Percentiles rank a stretch among this genome's conserved stretches.
These are phyloP conservation scores for Tragelaphus strepsiceros DNA, from an alignment of 2,113 vertebrate genomes.

Conservation along the genomic window DNA sequence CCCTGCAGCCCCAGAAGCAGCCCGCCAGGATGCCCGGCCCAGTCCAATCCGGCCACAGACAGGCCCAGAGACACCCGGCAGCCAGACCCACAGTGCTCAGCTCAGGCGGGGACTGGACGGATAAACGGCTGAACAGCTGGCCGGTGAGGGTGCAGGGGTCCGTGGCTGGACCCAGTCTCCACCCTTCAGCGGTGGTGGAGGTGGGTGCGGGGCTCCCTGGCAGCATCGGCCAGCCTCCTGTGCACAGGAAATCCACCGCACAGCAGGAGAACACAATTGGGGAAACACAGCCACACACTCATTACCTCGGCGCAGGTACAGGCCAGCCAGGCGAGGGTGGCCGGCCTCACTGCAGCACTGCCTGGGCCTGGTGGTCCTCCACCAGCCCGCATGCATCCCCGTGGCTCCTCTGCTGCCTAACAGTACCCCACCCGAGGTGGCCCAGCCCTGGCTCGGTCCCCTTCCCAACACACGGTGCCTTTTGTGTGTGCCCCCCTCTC, in stretches of 20 bases:
- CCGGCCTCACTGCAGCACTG: accelerated
- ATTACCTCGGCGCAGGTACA: not conserved
- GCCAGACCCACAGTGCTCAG: no score
- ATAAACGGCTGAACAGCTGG: not conserved
- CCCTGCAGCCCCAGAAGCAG: not conserved
- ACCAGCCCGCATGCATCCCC: accelerated
- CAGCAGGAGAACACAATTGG: not conserved
- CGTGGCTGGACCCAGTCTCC: not conserved
- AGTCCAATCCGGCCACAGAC: accelerated
- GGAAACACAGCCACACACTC: not conserved
- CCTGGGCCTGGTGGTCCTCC: not conserved
- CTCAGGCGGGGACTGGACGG: accelerated
- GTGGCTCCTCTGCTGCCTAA: accelerated
- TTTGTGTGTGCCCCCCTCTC: not conserved
- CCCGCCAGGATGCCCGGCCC: not conserved
- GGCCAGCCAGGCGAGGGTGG: accelerated
- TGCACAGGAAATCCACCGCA: not conserved
- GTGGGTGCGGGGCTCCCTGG: not conserved
- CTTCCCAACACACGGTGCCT: accelerated
- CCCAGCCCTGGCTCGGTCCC: no score
- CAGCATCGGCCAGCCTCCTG: accelerated
- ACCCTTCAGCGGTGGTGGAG: accelerated
- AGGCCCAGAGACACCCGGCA: not conserved
- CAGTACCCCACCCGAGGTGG: accelerated
- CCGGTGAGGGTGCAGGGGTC: not conserved